Evolutionary conservation across 2,797 vertebrate genomes (phyloP).

Genomic region (Hapalemur alaotrensis): DNA sequence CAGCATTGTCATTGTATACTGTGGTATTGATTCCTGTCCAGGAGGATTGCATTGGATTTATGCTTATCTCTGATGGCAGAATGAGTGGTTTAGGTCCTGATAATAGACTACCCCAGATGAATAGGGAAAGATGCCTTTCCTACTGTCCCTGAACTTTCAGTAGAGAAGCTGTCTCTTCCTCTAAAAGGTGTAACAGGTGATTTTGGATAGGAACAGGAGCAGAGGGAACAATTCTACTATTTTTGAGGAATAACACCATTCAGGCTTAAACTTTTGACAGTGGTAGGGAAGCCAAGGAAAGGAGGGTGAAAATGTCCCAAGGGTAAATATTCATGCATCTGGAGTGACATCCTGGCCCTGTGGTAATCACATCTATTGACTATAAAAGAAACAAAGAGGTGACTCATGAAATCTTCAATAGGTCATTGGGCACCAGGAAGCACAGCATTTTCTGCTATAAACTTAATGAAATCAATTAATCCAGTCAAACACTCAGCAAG

Average conservation of each 20-base stretch:
- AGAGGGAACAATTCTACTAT: background rate
- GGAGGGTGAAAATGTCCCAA: background rate
- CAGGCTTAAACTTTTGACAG: background rate
- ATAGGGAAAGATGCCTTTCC: background rate
- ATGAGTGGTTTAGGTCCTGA: background rate
- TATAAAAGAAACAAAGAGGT: background rate
- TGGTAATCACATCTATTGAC: background rate
- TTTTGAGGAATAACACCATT: background rate
- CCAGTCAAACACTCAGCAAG: background rate
- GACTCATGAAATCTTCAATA: slow-evolving; percentile 3
- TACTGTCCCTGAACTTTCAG: background rate
- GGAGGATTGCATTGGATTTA: background rate
- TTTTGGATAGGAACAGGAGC: background rate
- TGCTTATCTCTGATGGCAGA: background rate
- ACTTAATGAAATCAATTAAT: slow-evolving; percentile 43
- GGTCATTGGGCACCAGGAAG: background rate
- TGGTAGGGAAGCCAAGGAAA: background rate
- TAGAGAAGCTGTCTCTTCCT: background rate
- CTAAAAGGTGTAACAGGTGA: background rate
- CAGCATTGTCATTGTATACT: background rate
- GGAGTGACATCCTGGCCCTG: background rate
- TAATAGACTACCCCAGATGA: background rate
- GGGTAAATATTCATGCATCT: background rate
- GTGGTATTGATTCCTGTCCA: background rate
- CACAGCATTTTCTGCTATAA: background rate